Base-by-base conservation (phyloP, 2,113 vertebrate genomes). In the Labeo rohita region DNA sequence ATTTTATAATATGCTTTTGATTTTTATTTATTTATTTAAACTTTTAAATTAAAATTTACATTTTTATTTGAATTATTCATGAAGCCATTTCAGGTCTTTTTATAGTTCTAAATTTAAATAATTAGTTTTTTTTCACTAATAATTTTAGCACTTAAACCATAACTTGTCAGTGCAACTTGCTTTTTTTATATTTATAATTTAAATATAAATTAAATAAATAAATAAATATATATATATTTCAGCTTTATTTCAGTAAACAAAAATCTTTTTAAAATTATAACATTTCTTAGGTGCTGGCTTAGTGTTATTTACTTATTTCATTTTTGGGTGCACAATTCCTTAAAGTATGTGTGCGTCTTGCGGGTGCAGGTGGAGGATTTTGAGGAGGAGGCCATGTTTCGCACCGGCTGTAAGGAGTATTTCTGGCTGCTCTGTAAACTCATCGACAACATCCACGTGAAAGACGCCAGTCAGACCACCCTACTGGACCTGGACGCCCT, bases 381-480 rank as follows among this genome's bases (percentile, higher is more conserved):
- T 70, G 98, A 99, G 80, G 98, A 99, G 90, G 98, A 99, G 93
- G 95, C 97, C 36, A 91, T 98, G 88, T 87, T 99, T 86, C 94
- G 95, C 91, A 97, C 96, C 8, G 98, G 98, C 89, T 99, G 98
- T 93, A 99, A 99, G 90, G 98, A 99, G 65, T 99, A 99, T 93
- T 99, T 99, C 94, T 99, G 98, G 98, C 95, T 99, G 91, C 96
- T 99, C 43, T 99, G 98, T 91, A 99, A 99, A 93, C 96, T 99
- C 93, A 98, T 99, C 80, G 98, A 99, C 93, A 99, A 99, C 93
- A 99, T 99, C 93, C 98, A 99, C 9, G 98, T 99, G 70, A 99
- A 99, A 92, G 98, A 99, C 84, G 97, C 98, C 85, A 97, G 96
- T 93, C 98, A 99, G 98, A 99, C 97, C 65, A 99, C 98, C 0